Conservation (phyloP, 2,113 vertebrate species). For the Brachyhypopomus occidentalis region DNA sequence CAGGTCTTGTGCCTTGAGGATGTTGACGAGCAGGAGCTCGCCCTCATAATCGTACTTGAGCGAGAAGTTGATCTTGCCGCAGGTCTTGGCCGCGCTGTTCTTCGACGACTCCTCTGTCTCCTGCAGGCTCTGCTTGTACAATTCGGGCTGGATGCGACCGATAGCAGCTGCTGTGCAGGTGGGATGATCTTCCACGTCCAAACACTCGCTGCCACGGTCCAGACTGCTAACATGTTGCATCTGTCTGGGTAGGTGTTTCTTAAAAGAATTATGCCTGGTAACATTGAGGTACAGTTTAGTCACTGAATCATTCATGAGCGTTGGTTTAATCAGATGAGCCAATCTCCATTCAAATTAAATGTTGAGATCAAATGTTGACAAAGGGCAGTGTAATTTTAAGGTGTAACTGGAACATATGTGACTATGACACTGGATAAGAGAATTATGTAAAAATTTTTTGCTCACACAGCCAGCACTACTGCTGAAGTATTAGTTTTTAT, state of each 20-base stretch:
- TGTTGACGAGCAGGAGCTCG: conserved; percentile 80
- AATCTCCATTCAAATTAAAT: conserved; percentile 31
- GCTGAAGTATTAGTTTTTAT: neutral
- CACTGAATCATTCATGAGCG: conserved; percentile 21
- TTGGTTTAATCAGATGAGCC: conserved; percentile 26
- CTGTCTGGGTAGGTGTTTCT: conserved; percentile 62
- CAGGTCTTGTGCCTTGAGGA: conserved; percentile 84
- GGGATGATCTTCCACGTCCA: conserved; percentile 70
- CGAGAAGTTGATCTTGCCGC: conserved; percentile 78
- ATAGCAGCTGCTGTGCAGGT: conserved; percentile 66
- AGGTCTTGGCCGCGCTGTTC: conserved; percentile 67
- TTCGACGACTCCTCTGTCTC: conserved; percentile 62
- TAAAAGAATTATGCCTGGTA: conserved; percentile 83
- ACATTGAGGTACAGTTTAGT: conserved; percentile 33
- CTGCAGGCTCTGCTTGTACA: conserved; percentile 73
- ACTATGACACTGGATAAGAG: neutral
- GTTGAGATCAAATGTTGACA: conserved; percentile 3
- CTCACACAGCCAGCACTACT: neutral
- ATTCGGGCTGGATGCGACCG: conserved; percentile 79
- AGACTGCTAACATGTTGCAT: conserved; percentile 63
- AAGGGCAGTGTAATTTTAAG: neutral
- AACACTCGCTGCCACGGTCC: conserved; percentile 55
- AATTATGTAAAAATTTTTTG: neutral
- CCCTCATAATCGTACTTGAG: conserved; percentile 75
- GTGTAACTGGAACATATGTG: neutral